Evolutionary conservation across 2,797 vertebrate species (phyloP).

Genomic region (Rhinella marina): DNA sequence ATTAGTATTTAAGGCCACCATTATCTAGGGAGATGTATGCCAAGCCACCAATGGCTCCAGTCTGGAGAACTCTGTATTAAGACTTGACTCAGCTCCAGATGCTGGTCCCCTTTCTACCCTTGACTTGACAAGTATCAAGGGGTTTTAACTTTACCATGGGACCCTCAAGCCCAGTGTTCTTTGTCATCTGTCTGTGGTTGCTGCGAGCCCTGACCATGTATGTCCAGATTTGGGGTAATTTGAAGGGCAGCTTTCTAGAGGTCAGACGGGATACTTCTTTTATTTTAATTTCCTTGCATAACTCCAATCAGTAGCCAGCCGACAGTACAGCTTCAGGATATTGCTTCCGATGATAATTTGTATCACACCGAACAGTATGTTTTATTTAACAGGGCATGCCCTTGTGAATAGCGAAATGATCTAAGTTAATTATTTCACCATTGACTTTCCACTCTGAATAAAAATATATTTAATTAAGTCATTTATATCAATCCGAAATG

Average conservation of each 20-base stretch:
- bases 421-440: constrained; percentile 40
- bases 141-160: too few relatives aligned
- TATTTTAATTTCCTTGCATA: not conserved
- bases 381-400: constrained; percentile 43
- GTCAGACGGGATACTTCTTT: not conserved
- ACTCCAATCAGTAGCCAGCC: constrained; percentile 6
- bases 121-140: too few relatives aligned
- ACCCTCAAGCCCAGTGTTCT: not conserved
- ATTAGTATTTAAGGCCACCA: too few relatives aligned
- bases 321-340: not conserved
- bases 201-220: not conserved
- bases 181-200: not conserved
- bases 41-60: too few relatives aligned
- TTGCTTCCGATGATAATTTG: constrained; percentile 18
- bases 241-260: not conserved
- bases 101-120: too few relatives aligned
- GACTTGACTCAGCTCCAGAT: too few relatives aligned
- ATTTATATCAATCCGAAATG: constrained; percentile 19
- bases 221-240: not conserved
- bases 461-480: constrained; percentile 48
- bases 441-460: constrained; percentile 27
- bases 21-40: too few relatives aligned
- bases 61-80: too few relatives aligned
- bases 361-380: constrained; percentile 15
- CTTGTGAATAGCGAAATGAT: constrained; percentile 36